Conservation (phyloP, 2,797 vertebrate species). For the Champsocephalus esox region DNA sequence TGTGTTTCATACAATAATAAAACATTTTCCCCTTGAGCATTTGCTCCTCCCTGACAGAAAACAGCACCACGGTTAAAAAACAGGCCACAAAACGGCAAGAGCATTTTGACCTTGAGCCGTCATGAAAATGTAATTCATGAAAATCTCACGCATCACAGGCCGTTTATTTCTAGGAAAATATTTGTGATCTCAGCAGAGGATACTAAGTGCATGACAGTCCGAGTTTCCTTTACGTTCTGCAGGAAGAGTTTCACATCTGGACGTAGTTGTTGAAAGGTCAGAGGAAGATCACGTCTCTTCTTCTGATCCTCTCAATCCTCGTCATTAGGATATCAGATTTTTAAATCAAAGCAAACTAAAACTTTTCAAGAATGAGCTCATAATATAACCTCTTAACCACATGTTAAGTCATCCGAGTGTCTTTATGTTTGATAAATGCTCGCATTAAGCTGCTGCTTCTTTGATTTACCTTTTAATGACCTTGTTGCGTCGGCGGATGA, state of each 20-base stretch:
- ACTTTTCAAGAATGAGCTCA: not conserved
- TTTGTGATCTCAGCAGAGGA: not conserved
- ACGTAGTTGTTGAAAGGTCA: not conserved
- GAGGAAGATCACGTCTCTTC: not conserved
- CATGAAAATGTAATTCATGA: too few relatives aligned
- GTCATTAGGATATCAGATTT: not conserved
- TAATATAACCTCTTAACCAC: not conserved
- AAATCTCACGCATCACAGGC: not conserved
- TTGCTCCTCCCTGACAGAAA: too few relatives aligned
- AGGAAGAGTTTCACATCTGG: conserved; percentile 25
- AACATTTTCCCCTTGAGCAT: too few relatives aligned
- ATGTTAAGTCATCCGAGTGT: not conserved
- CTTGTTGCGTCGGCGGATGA: not conserved
- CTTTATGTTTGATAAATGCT: not conserved
- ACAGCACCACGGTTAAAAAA: too few relatives aligned
- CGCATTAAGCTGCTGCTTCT: not conserved
- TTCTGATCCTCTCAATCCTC: not conserved
- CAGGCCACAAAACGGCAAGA: too few relatives aligned
- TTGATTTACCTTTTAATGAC: not conserved
- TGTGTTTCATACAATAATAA: too few relatives aligned
- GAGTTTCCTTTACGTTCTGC: not conserved
- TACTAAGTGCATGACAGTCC: not conserved
- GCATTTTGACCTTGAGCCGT: too few relatives aligned
- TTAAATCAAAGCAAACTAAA: not conserved
- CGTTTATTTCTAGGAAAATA: not conserved